Evolutionary conservation across 30 jellyfish, hydroid and myxozoan genomes (phyloP), one percentile per base, ranked within the genome.

Genomic region (Pseudorhiza aurosa): DNA sequence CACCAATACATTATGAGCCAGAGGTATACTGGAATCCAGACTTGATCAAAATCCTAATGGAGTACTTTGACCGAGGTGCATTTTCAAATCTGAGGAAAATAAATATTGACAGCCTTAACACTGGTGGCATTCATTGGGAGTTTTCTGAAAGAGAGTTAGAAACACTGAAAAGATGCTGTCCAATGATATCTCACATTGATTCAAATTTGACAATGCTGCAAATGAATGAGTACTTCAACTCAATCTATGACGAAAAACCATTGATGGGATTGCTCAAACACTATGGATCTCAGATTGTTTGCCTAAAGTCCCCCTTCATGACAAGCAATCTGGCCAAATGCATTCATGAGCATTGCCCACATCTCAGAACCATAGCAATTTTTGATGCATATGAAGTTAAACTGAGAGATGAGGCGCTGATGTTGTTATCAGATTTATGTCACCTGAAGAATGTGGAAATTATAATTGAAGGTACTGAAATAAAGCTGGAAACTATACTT

Each of bases 271-370:
- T 67, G 36, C n/a, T 67, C 11, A 67, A 17, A 21, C 58, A 67
- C 24, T 67, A 67, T 67, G 81, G 81, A 3, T 22, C 65, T 15
- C 81, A 67, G 31, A 63, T 67, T 67, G 64, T 42, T 2, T 42
- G 15, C 39, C 65, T 67, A 1, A 39, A 67, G 17, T 67, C n/a
- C 39, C 70, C 70, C 1, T 15, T 28, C 39, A 67, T 43, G 56
- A 33, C 53, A 5, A 25, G 65, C 33, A n/a, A 35, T n/a, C 36
- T 67, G 36, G 81, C 64, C 9, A 42, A 67, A 42, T 37, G 62
- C 15, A 22, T 67, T 2, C 17, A 12, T 37, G 42, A 67, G 6
- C 9, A 40, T 40, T 32, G 81, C 31, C 65, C 81, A 9, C 36
- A 67, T 12, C 9, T 67, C 2, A 32, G 39, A 22, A 67, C 42